Evolutionary conservation across 2,888 invertebrate species (phyloP).

Genomic region (Mellilla xanthometata): DNA sequence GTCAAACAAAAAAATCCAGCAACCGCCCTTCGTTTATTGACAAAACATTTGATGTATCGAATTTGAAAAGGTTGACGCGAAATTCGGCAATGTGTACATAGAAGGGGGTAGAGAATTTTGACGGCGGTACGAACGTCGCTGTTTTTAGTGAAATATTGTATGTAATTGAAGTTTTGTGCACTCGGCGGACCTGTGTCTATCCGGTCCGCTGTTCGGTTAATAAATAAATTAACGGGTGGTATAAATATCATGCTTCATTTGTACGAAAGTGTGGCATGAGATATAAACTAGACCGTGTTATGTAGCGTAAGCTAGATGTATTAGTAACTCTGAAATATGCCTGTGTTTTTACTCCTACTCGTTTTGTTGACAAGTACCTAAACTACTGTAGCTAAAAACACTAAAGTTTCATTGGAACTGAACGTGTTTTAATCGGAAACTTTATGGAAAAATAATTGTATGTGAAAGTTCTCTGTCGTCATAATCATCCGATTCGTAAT

Average conservation of each 20-base stretch:
- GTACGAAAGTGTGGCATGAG: neutral
- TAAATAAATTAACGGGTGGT: neutral
- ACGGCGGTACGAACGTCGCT: conserved; percentile 40
- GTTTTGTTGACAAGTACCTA: neutral
- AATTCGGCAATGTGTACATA: conserved; percentile 57
- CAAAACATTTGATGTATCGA: conserved; percentile 27
- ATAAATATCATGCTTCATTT: conserved; percentile 2
- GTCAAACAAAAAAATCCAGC: conserved; percentile 9
- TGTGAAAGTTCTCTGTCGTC: conserved; percentile 35
- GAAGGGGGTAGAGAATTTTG: conserved; percentile 59
- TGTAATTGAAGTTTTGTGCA: conserved; percentile 45
- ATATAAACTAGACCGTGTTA: conserved; percentile 24
- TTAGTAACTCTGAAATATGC: conserved; percentile 18
- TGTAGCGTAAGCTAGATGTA: conserved; percentile 56
- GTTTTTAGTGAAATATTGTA: conserved; percentile 61
- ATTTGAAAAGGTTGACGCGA: conserved; percentile 27
- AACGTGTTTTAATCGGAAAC: conserved; percentile 43
- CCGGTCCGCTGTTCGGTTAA: conserved; percentile 54
- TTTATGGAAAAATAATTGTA: conserved; percentile 36
- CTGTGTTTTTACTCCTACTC: conserved; percentile 11
- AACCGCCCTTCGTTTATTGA: conserved; percentile 6
- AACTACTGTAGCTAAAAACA: conserved; percentile 31
- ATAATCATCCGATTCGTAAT: conserved; percentile 50
- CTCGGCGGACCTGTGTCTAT: conserved; percentile 45
- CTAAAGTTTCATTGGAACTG: conserved; percentile 36